phyloP scores from a whole-genome alignment of 2,113 vertebrate genomes.

The Eretmochelys imbricata region DNA sequence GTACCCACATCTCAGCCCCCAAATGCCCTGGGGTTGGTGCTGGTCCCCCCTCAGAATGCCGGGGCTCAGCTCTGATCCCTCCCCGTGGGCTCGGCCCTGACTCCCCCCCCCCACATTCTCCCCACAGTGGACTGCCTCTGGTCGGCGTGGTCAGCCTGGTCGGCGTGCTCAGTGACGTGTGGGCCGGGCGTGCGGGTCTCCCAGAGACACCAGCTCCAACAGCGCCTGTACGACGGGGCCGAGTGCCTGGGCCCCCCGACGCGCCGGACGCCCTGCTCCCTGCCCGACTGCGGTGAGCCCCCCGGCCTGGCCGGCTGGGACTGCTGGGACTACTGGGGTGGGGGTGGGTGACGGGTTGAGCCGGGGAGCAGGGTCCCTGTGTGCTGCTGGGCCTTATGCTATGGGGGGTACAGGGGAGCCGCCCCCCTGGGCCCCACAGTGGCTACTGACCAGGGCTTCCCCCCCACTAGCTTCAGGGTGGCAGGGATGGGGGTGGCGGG shows the following conservation, averaged over 20 bases:
- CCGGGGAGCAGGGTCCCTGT: too few relatives aligned
- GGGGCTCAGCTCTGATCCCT: too few relatives aligned
- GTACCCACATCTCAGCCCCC: neutral
- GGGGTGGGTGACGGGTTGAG: neutral
- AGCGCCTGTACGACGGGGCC: conserved; percentile 68
- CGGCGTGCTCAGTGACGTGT: conserved; percentile 80
- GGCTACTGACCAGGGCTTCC: neutral
- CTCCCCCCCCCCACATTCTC: neutral
- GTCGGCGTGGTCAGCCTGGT: conserved; percentile 83
- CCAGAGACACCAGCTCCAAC: conserved; percentile 54
- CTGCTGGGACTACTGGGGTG: neutral
- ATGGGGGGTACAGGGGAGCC: neutral
- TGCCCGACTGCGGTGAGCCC: conserved; percentile 76
- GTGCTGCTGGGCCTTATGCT: neutral
- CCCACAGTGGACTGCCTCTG: conserved; percentile 78
- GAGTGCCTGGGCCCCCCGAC: conserved; percentile 68
- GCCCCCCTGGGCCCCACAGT: too few relatives aligned
- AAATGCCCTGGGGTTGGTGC: too few relatives aligned
- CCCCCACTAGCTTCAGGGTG: neutral
- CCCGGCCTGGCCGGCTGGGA: neutral
- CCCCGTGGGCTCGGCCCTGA: conserved; percentile 68
- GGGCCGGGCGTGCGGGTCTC: conserved; percentile 75
- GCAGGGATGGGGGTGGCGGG: neutral
- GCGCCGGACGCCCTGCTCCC: conserved; percentile 44
- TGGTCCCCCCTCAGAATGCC: too few relatives aligned